phyloP scores from a whole-genome alignment of 2,888 invertebrate genomes.

The Trichogramma evanescens region DNA sequence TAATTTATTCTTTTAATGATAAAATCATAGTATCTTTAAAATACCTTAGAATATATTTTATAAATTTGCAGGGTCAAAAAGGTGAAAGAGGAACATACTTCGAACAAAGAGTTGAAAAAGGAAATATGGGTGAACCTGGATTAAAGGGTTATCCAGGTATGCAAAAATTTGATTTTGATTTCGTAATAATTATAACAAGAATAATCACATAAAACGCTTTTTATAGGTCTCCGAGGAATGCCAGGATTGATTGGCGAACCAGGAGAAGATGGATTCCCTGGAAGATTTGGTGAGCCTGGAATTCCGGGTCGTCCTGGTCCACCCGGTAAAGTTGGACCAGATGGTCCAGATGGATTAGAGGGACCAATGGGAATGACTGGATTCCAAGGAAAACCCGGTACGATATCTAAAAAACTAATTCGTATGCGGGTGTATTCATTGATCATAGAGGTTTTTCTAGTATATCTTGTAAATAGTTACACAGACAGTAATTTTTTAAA shows the following conservation, averaged over 20 bases:
- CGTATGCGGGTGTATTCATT: background rate
- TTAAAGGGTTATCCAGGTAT: slow-evolving; percentile 52
- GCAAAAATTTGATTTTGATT: background rate
- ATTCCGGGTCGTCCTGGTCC: slow-evolving; percentile 52
- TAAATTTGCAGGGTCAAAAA: slow-evolving; percentile 38
- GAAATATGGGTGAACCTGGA: slow-evolving; percentile 57
- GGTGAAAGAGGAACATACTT: slow-evolving; percentile 41
- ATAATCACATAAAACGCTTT: background rate
- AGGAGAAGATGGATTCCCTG: slow-evolving; percentile 61
- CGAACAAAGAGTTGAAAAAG: slow-evolving; percentile 36
- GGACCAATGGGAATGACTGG: slow-evolving; percentile 36
- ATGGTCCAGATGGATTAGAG: slow-evolving; percentile 35
- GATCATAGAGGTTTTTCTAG: too few relatives aligned
- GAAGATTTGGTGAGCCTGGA: slow-evolving; percentile 62
- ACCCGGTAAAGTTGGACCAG: slow-evolving; percentile 38
- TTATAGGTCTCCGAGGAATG: slow-evolving; percentile 57
- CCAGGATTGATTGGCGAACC: slow-evolving; percentile 55
- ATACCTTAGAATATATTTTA: background rate
- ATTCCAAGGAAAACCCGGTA: slow-evolving; percentile 44
- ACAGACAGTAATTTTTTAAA: background rate
- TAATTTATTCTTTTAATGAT: background rate
- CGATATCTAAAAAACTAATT: background rate
- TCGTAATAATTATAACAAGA: background rate
- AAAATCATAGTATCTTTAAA: background rate
- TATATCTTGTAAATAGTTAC: background rate